Evolutionary conservation across 2,797 vertebrate species (phyloP).

Genomic region (Heterohyrax brucei): DNA sequence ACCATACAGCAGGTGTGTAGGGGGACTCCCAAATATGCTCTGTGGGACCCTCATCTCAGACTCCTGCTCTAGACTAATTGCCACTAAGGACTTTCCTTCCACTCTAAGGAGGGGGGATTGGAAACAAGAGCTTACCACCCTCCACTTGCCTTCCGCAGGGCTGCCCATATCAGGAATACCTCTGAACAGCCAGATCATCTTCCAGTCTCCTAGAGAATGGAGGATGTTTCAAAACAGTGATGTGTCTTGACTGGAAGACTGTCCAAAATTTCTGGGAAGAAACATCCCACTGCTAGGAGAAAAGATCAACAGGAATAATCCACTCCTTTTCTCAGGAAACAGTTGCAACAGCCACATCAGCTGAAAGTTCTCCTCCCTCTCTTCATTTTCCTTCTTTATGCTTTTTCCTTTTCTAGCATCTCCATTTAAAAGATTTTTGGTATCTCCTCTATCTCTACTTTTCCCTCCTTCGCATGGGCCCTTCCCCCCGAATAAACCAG

Average conservation of each 20-base stretch:
- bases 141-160: too few species aligned
- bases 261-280: not conserved
- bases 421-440: too few species aligned
- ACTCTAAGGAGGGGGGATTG: not conserved
- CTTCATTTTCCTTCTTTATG: too few species aligned
- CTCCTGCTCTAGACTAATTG: not conserved
- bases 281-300: not conserved
- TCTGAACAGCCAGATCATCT: too few species aligned
- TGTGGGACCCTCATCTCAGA: too few species aligned
- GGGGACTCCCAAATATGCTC: too few species aligned
- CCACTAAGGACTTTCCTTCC: not conserved
- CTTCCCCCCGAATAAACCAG: not conserved
- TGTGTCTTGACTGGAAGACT: not conserved
- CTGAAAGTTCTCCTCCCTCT: too few species aligned
- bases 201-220: not conserved
- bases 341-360: not conserved
- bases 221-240: not conserved
- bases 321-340: constrained; percentile 54
- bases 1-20: too few species aligned
- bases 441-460: not conserved
- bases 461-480: not conserved
- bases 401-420: too few species aligned
- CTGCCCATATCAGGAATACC: too few species aligned
- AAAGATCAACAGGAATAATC: constrained; percentile 77
- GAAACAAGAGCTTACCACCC: not conserved